Evolutionary conservation across 2,113 vertebrate species (phyloP), one percentile per base, ranked within the genome.

Genomic region (Petroica traversi): DNA sequence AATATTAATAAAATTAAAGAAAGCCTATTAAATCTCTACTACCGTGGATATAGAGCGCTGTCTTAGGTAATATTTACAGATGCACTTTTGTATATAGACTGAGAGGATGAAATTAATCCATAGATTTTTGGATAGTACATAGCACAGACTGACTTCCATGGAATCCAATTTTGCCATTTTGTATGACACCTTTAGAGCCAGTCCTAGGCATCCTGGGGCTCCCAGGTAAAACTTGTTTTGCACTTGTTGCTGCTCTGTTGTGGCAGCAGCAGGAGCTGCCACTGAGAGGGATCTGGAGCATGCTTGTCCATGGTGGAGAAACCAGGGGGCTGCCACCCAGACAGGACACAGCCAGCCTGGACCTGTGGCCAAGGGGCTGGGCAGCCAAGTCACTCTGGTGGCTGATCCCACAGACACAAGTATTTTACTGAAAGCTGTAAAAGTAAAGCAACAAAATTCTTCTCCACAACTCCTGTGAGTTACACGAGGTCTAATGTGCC

Each of bases 1-100:
- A 55, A 33, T 90, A 57, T 81, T 75, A 58, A 91, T 83, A 74
- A 85, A 91, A 91, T 89, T 75, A 88, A 91, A 74, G 28, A 38
- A 85, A 78, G 41, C 4, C 7, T 61, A 57, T 54, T 92, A 61
- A 94, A 83, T 62, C 13, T 66, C 36, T 88, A 33, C 33, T 62
- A 17, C 10, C n/a, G 9, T 12, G 45, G 64, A 52, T 48, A 64
- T 73, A 73, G 40, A 73, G 13, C 43, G 36, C 25, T 89, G 36
- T 63, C 86, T 83, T 79, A 12, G 72, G n/a, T 45, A 77, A 9
- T 74, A 73, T 67, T 76, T 88, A 59, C n/a, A 55, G 28, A 33
- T 89, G 38, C 8, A 51, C 11, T 28, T 88, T 51, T 85, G 29
- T 69, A 57, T n/a, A 40, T 22, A 76, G 52, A 45, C 40, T 1